phyloP scores from a whole-genome alignment of 1,140 invertebrate species.

The Tribolium castaneum region DNA sequence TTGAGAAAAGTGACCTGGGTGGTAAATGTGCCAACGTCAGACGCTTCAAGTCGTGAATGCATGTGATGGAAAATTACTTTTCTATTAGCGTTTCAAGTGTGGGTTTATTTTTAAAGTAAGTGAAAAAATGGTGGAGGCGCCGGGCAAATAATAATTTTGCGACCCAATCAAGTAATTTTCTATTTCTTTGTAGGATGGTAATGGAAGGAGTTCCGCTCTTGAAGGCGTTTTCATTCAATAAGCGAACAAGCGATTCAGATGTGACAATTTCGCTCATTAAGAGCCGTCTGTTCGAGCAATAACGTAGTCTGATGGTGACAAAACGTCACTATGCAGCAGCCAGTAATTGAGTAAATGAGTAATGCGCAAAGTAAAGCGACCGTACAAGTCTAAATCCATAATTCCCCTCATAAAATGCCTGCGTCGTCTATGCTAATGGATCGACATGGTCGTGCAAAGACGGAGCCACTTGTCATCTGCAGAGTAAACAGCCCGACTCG shows the following conservation, averaged over 20 bases:
- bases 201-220: neutral
- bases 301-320: neutral
- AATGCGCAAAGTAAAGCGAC: slow-evolving; percentile 14
- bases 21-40: neutral
- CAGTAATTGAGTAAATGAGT: slow-evolving; percentile 14
- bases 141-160: no score
- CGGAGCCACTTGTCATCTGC: slow-evolving; percentile 59
- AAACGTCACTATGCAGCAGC: neutral
- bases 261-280: slow-evolving; percentile 21
- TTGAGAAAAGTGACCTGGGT: neutral
- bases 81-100: neutral
- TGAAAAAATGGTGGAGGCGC: neutral
- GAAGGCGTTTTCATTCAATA: neutral
- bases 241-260: neutral
- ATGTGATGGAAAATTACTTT: neutral
- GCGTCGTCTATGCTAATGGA: slow-evolving; percentile 50
- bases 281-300: neutral
- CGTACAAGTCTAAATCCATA: slow-evolving; percentile 41
- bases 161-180: neutral
- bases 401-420: slow-evolving; percentile 40
- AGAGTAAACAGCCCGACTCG: slow-evolving; percentile 63
- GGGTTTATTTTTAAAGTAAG: neutral
- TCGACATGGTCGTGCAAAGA: slow-evolving; percentile 45
- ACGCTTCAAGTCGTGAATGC: neutral
- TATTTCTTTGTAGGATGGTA: neutral